Evolutionary conservation across 2,797 vertebrate genomes (phyloP), one percentile per base, ranked within the genome.

Genomic region (Lithobates sylvaticus): DNA sequence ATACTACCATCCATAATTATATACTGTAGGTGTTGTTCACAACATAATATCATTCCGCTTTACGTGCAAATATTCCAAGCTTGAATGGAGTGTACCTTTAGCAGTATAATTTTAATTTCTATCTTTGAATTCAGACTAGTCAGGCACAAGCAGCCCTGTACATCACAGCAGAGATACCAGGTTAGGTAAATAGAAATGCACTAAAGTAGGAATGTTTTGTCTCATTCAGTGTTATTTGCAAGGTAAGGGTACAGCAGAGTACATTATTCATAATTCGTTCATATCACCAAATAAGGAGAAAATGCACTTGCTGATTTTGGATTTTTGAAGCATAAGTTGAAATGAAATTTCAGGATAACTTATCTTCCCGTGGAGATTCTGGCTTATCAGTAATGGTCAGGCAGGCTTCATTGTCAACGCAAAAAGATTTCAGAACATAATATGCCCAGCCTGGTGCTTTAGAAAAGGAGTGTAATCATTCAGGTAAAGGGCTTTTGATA

Each of bases 381-480:
- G 26, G 77, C 77, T 79, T 50, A 79, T 79, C 64, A 42, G 65
- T 12, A 21, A 69, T 79, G 39, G 42, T 65, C 61, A 79, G 78
- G 78, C 78, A 69, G 42, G 29, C 65, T 80, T 80, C 78, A 50
- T 61, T 61, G 39, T 50, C 64, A 23, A 32, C 32, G 42, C 5
- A 50, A 29, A 70, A 69, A 18, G 10, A 61, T 70, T 69, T 80
- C 42, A 9, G 27, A 69, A n/a, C 68, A 70, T 50, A 50, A 80
- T 80, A 50, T 23, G 4, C 42, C 69, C 68, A 32, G 16, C 32
- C n/a, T 29, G 1, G 27, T 64, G 27, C 39, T 70, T 69, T 80
- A 12, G 21, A 50, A 69, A 50, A 67, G 32, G 1, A 50, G 44
- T n/a, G 13, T 78, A 32, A 70, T 80, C 78, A 50, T 69, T 70